phyloP scores from a whole-genome alignment of 2,113 vertebrate genomes.

The Misgurnus anguillicaudatus region DNA sequence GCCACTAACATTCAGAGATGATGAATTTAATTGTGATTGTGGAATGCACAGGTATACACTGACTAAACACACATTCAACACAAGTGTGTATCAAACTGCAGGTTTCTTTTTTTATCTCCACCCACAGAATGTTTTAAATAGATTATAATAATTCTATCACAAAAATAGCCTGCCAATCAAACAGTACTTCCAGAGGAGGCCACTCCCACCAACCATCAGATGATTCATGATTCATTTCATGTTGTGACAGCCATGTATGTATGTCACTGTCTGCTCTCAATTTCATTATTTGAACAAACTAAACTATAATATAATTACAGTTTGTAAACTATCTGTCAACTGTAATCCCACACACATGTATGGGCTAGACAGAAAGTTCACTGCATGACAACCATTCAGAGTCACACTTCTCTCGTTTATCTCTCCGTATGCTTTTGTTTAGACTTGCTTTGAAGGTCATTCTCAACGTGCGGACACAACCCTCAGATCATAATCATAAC shows the following conservation, averaged over 20 bases:
- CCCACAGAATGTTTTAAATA: too few relatives aligned
- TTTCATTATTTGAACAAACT: not conserved
- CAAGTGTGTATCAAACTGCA: not conserved
- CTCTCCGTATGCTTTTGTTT: not conserved
- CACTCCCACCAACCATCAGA: constrained; percentile 8
- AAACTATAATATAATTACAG: constrained; percentile 3
- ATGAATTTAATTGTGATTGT: too few relatives aligned
- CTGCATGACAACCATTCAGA: too few relatives aligned
- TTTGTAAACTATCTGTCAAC: not conserved
- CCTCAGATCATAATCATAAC: not conserved
- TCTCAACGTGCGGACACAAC: not conserved
- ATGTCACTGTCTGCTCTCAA: not conserved
- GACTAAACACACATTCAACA: not conserved
- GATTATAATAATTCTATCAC: too few relatives aligned
- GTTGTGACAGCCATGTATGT: constrained; percentile 2
- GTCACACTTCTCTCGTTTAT: not conserved
- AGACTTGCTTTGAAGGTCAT: not conserved
- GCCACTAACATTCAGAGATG: not conserved
- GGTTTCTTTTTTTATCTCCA: too few relatives aligned
- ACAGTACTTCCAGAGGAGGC: not conserved
- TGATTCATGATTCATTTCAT: constrained; percentile 7
- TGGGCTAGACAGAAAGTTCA: not conserved
- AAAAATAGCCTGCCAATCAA: constrained; percentile 9
- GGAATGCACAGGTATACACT: not conserved
- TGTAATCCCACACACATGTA: constrained; percentile 18